Base-by-base conservation (phyloP, 2,113 vertebrate genomes). In the Urocitellus parryii region DNA sequence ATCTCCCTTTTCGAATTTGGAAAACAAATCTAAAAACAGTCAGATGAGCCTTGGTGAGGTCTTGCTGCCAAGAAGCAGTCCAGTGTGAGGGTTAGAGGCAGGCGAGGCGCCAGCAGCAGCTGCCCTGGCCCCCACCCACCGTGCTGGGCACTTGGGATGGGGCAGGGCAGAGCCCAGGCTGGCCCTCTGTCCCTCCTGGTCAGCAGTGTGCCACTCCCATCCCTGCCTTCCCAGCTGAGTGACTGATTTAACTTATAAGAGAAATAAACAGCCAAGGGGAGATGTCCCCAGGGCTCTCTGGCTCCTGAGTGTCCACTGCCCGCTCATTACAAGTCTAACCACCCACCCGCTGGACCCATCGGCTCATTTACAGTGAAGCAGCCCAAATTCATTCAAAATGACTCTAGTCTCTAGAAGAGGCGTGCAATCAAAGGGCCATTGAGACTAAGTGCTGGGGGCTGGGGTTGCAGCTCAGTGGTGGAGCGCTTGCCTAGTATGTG, bases 341-440 rank as follows among this genome's bases (percentile, higher is more conserved):
- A 1, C 65, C 20, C 48, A 24, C 84, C 2, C 0, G 16, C 80
- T 0, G 16, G 16, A 42, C 61, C 37, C 79, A 4, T 20, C 27
- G 87, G 79, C 58, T 93, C 94, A 61, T 88, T 70, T 42, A 70
- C 39, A 11, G 68, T 13, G 16, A 65, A 87, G 87, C 53, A 94
- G 77, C 91, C 95, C 96, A 93, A 96, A 96, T 95, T 88, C 88
- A 83, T 91, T 88, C 96, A 81, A 22, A 88, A 87, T 80, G 73
- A 96, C 95, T 45, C 45, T 96, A 95, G 83, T 32, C 83, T 93
- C 86, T 96, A 88, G 73, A 96, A 96, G 89, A 89, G 67, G 77
- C 16, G 6, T 12, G 16, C 72, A 93, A 96, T 95, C 97, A 96
- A 96, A 89, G 78, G 51, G 25, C 82, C 56, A 77, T 96, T 96